Percentiles rank a stretch among this genome's conserved stretches.
Evolutionary conservation across 2,797 vertebrate species (phyloP).

Genomic region (Microcaecilia unicolor): DNA sequence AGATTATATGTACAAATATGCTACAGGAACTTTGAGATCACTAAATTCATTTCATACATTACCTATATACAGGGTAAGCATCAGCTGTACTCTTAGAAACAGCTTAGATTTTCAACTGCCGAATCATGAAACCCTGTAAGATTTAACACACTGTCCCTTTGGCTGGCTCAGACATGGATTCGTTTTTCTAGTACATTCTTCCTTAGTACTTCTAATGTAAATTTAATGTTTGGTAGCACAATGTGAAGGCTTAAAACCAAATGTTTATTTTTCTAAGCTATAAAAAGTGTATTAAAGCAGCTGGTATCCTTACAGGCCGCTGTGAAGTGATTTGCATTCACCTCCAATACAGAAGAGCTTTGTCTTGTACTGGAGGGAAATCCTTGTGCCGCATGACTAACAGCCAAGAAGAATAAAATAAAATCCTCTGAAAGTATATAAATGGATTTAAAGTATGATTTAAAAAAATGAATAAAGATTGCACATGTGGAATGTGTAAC

Average conservation of each 20-base stretch:
- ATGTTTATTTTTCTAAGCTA: constrained; percentile 71
- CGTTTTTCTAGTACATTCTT: constrained; percentile 59
- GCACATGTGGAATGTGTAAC: no score
- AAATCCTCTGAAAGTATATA: constrained; percentile 34
- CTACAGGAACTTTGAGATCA: no score
- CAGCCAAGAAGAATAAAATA: constrained; percentile 26
- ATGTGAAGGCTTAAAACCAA: constrained; percentile 63
- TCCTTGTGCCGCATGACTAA: constrained; percentile 39
- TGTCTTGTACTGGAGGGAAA: constrained; percentile 49
- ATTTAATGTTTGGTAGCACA: constrained; percentile 42
- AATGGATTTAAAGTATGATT: no score
- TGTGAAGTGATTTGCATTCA: constrained; percentile 56
- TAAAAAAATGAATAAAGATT: no score
- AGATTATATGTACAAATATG: no score
- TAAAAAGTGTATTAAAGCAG: constrained; percentile 69
- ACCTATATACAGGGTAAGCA: neutral
- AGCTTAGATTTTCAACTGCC: constrained; percentile 27
- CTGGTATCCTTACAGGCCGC: constrained; percentile 58
- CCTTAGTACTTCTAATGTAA: constrained; percentile 48
- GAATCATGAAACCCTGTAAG: constrained; percentile 26
- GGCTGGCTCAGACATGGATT: constrained; percentile 52
- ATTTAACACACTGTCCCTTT: constrained; percentile 27
- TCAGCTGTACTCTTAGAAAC: constrained; percentile 20
- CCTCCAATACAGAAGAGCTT: constrained; percentile 55
- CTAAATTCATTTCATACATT: no score